Percentiles rank a stretch among this genome's conserved stretches.
These are phyloP conservation scores for Amitus sp. DNA, from an alignment of 2,888 invertebrate species.

Conservation along the genomic window DNA sequence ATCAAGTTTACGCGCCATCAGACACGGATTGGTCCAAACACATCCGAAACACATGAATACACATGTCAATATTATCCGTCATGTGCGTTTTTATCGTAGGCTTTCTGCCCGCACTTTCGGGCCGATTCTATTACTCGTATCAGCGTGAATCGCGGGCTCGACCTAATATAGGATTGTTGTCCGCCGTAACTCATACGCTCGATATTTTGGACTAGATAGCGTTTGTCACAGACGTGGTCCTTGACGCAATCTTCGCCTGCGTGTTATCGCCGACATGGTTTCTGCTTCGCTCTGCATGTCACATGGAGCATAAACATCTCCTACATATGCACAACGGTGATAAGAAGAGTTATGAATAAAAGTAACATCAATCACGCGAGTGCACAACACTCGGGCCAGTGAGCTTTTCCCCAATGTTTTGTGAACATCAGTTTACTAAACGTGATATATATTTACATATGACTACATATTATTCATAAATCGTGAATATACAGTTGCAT, in stretches of 20 bases:
- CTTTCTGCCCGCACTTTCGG: constrained; percentile 27
- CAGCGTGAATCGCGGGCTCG: constrained; percentile 59
- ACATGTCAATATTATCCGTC: no score
- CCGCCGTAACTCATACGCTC: constrained; percentile 58
- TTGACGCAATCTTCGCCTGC: constrained; percentile 42
- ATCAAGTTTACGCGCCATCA: no score
- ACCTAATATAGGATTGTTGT: constrained; percentile 60
- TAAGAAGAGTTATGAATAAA: not conserved
- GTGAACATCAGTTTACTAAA: no score
- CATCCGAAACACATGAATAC: no score
- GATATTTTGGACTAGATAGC: constrained; percentile 52
- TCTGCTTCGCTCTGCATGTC: constrained; percentile 15
- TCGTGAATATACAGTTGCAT: no score
- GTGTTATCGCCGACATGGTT: constrained; percentile 32
- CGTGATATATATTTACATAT: no score
- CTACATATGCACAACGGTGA: constrained; percentile 2
- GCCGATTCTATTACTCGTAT: constrained; percentile 52
- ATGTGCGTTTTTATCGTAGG: constrained; percentile 16
- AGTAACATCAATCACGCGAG: not conserved
- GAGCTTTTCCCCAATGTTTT: no score
- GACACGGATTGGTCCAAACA: no score
- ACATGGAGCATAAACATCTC: constrained; percentile 23
- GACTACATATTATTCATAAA: no score
- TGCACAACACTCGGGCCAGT: no score
- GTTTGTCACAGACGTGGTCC: constrained; percentile 46